Evolutionary conservation across 2,797 vertebrate species (phyloP).

Genomic region (Microchirus variegatus): DNA sequence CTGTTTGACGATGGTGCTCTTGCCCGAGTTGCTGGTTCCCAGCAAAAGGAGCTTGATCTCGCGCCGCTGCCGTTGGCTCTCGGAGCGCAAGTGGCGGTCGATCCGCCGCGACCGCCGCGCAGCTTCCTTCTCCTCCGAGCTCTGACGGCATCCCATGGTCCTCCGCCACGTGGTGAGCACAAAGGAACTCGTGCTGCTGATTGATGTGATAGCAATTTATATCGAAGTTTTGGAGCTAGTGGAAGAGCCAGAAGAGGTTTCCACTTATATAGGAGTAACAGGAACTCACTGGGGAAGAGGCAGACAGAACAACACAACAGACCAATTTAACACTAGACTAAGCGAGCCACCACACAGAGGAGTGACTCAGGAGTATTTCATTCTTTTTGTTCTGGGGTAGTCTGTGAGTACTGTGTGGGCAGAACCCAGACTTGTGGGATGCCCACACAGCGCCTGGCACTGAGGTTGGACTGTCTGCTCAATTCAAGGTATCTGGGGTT

Average conservation of each 20-base stretch:
- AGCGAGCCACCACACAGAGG: slow-evolving; percentile 51
- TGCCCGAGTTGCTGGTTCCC: slow-evolving; percentile 98
- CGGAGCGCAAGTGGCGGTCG: slow-evolving; percentile 98
- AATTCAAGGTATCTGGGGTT: slow-evolving; percentile 66
- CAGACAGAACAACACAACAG: slow-evolving; percentile 36
- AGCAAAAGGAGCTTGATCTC: slow-evolving; percentile 97
- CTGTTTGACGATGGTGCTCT: slow-evolving; percentile 99
- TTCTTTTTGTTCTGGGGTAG: slow-evolving; percentile 61
- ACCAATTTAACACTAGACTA: slow-evolving; percentile 40
- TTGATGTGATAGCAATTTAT: slow-evolving; percentile 61
- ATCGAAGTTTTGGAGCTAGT: slow-evolving; percentile 45
- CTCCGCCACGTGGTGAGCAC: slow-evolving; percentile 76
- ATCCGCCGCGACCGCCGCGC: slow-evolving; percentile 97
- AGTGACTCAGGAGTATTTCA: slow-evolving; percentile 69
- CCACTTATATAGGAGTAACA: background rate
- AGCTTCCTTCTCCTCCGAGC: slow-evolving; percentile 99
- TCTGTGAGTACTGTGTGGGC: slow-evolving; percentile 72
- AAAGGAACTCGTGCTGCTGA: slow-evolving; percentile 76
- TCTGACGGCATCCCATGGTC: slow-evolving; percentile 99
- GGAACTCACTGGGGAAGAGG: slow-evolving; percentile 10
- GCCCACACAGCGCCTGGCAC: slow-evolving; percentile 70
- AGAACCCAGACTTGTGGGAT: slow-evolving; percentile 74
- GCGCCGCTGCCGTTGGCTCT: slow-evolving; percentile 96
- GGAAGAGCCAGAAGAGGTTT: slow-evolving; percentile 27
- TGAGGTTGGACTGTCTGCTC: slow-evolving; percentile 61